A percentile compares a stretch with the other conserved stretches of the same genome.
phyloP scores from a whole-genome alignment of 2,113 vertebrate genomes.

The Erythrocercus mccallii region DNA sequence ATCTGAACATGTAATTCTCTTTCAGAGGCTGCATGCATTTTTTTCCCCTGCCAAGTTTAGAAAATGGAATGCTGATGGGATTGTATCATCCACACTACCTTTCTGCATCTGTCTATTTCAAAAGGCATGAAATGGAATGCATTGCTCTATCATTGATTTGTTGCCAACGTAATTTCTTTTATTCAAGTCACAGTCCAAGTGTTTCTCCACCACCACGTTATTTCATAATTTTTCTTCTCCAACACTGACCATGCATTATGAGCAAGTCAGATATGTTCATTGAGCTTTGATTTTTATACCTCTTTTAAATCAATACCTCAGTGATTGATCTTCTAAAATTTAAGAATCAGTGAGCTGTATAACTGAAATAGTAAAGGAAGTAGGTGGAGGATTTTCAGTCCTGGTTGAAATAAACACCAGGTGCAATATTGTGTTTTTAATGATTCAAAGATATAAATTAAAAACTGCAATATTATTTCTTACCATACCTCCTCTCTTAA shows the following conservation, averaged over 20 bases:
- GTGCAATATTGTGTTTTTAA: constrained; percentile 16
- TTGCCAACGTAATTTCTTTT: constrained; percentile 62
- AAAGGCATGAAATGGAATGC: constrained; percentile 64
- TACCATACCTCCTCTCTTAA: not conserved
- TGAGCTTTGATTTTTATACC: constrained; percentile 65
- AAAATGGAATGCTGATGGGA: constrained; percentile 54
- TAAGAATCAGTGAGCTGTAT: constrained; percentile 31
- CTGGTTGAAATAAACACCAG: constrained; percentile 33
- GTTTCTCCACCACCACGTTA: constrained; percentile 50
- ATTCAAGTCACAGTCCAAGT: constrained; percentile 68
- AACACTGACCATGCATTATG: constrained; percentile 65
- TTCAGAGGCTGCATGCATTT: not conserved
- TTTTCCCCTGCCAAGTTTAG: constrained; percentile 23
- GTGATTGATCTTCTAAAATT: constrained; percentile 60
- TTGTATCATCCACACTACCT: constrained; percentile 46
- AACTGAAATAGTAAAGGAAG: constrained; percentile 16
- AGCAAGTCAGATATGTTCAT: constrained; percentile 65
- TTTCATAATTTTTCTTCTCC: constrained; percentile 66
- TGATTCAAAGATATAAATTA: constrained; percentile 2
- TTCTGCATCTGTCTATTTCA: constrained; percentile 54
- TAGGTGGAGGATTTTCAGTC: constrained; percentile 17
- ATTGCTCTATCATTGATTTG: constrained; percentile 58
- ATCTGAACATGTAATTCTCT: constrained; percentile 25
- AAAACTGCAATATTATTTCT: not conserved
- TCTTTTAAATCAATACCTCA: constrained; percentile 63